Evolutionary conservation across 1,140 invertebrate genomes (phyloP).

Genomic region (Ericerus pela): DNA sequence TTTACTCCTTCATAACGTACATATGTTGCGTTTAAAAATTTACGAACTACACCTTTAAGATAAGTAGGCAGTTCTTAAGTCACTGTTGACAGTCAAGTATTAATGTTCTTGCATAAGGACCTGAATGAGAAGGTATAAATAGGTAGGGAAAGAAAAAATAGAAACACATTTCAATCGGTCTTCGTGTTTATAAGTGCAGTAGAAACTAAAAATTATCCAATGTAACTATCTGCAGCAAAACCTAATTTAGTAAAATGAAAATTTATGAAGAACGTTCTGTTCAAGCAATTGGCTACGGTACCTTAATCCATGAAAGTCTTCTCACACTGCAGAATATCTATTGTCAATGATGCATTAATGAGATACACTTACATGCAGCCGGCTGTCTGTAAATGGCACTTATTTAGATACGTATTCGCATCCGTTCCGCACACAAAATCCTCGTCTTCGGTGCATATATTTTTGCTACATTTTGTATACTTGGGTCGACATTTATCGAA

Average conservation of each 20-base stretch:
- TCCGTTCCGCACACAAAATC: conserved; percentile 74
- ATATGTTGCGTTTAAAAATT: no score
- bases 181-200: neutral
- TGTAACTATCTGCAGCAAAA: neutral
- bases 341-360: neutral
- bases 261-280: neutral
- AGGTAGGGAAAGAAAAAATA: no score
- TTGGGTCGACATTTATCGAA: conserved; percentile 59
- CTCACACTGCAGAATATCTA: neutral
- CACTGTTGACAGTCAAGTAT: no score
- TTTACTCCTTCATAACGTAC: no score
- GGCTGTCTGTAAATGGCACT: conserved; percentile 63
- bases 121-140: no score
- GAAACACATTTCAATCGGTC: no score
- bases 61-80: no score
- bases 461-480: conserved; percentile 52
- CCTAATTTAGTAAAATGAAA: neutral
- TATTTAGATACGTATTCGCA: conserved; percentile 62
- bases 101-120: no score
- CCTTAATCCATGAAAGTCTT: neutral
- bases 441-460: conserved; percentile 40
- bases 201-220: neutral
- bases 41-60: no score
- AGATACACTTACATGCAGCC: conserved; percentile 57
- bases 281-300: neutral